Evolutionary conservation across 2,797 vertebrate species (phyloP), one percentile per base, ranked within the genome.

Genomic region (Urocyon cinereoargenteus): DNA sequence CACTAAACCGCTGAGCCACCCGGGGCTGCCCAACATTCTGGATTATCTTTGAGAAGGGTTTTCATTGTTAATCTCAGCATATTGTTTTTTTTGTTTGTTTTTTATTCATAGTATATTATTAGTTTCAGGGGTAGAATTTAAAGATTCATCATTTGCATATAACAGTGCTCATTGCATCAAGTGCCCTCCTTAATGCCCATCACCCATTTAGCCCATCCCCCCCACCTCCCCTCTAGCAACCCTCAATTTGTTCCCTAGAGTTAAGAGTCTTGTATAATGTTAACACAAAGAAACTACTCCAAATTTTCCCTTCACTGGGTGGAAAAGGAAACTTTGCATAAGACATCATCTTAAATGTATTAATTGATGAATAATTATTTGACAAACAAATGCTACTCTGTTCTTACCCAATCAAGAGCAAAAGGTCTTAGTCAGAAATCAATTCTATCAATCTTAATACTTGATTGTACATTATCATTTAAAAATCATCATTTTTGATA

Each of bases 381-480:
- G 87, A 92, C 36, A 82, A 81, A 59, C 0, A 28, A 81, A 89
- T 61, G 34, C 59, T 73, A 61, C 21, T 70, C 40, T 86, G 31
- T 45, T 66, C 55, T 51, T 94, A 70, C 24, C 61, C 59, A 87
- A 45, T 24, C n/a, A 91, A 49, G n/a, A 88, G 34, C 59, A 90
- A 83, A 93, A 34, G 13, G 22, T 75, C 45, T 83, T 93, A 81
- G 55, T 73, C 62, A 64, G 88, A 94, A 93, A 83, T 66, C 73
- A 68, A 68, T 90, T 88, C 24, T 66, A 78, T 21, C n/a, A 85
- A 55, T 6, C 49, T 31, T 14, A 66, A 55, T 61, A 79, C 11
- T 59, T 31, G 51, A 72, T 34, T 81, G 15, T 62, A 45, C 24
- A 45, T 70, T 75, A 86, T 64, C 40, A 77, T 79, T 93, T 45